Percentiles rank a stretch among this genome's conserved stretches.
phyloP scores from a whole-genome alignment of 2,113 vertebrate species.

The Theristicus caerulescens region DNA sequence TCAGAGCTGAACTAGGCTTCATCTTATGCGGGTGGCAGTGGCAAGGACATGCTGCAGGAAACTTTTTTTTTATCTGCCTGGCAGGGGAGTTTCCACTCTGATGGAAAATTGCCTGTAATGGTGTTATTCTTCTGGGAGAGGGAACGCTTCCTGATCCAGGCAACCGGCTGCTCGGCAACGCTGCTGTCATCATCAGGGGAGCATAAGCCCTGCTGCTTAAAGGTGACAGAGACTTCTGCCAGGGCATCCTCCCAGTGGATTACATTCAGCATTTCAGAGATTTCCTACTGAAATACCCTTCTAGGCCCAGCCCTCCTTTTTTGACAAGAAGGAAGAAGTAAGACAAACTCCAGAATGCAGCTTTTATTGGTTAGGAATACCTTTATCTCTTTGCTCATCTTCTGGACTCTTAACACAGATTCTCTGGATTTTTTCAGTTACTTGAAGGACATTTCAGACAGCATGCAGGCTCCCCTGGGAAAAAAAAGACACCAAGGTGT shows the following conservation, averaged over 20 bases:
- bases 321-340: neutral
- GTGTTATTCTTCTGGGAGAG: neutral
- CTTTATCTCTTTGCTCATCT: neutral
- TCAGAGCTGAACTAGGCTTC: neutral
- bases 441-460: neutral
- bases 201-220: neutral
- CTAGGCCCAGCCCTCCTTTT: neutral
- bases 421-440: neutral
- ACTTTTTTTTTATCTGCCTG: neutral
- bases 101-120: neutral
- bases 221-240: neutral
- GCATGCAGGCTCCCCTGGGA: neutral
- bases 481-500: neutral
- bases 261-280: neutral
- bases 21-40: fast-evolving
- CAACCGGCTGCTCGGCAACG: neutral
- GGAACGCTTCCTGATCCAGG: neutral
- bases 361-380: neutral
- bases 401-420: neutral
- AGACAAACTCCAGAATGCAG: neutral
- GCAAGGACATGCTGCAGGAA: neutral
- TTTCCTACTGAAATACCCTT: neutral
- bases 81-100: neutral
- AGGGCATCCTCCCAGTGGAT: neutral
- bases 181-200: neutral